Evolutionary conservation across 2,797 vertebrate species (phyloP).

Genomic region (Gadopsis marmoratus): DNA sequence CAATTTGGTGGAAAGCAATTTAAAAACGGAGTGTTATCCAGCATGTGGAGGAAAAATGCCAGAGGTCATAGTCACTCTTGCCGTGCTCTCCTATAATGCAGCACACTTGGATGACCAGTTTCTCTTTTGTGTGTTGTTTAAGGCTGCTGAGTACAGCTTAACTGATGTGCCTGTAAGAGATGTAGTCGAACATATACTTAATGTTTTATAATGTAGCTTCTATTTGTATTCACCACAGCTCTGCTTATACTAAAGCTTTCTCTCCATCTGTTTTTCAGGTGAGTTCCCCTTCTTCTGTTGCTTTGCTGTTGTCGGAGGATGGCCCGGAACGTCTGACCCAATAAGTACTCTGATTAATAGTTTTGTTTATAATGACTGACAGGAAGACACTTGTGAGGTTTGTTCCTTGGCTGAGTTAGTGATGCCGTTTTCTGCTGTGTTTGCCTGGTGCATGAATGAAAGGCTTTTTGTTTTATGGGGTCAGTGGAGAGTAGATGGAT

Average conservation of each 20-base stretch:
- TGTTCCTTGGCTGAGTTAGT: neutral
- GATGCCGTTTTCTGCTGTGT: neutral
- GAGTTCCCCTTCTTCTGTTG: constrained; percentile 65
- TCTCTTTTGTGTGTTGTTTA: neutral
- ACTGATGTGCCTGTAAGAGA: neutral
- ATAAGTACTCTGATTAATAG: constrained; percentile 65
- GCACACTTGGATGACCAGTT: constrained; percentile 4
- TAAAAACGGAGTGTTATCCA: constrained; percentile 4
- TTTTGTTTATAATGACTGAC: neutral
- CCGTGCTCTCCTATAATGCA: constrained; percentile 19
- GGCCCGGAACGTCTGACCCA: constrained; percentile 41
- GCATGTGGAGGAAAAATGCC: constrained; percentile 27
- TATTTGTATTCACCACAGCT: neutral
- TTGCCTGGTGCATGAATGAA: neutral
- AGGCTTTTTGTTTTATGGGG: neutral
- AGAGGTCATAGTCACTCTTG: constrained; percentile 2
- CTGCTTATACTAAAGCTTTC: constrained; percentile 34
- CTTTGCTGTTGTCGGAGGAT: constrained; percentile 33
- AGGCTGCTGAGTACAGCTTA: neutral
- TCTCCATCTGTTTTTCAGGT: constrained; percentile 81
- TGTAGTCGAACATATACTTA: neutral
- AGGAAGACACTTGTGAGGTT: neutral
- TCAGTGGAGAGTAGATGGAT: neutral
- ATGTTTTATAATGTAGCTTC: neutral
- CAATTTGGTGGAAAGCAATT: neutral